Base-by-base conservation (phyloP, 1,140 invertebrate species). In the Centruroides vittatus region DNA sequence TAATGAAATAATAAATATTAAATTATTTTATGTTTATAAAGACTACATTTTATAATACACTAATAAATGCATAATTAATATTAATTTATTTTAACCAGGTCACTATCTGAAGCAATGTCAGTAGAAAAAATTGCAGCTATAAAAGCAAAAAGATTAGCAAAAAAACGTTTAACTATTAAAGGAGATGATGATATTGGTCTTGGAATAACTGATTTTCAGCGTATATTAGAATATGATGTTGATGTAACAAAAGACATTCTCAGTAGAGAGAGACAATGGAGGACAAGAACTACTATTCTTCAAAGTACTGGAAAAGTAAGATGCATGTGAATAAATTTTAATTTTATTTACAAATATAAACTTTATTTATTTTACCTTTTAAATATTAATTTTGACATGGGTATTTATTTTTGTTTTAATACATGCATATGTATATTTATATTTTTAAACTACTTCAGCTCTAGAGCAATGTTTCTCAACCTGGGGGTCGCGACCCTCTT, bases 41-140 rank as follows among this genome's bases (percentile, higher is more conserved):
- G 23, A 23, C 23, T 23, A 23, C 2, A 23, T 23, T 23, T 23
- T 23, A 23, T 23, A 23, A 23, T 23, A 23, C 23, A 0, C 23
- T 23, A 23, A 23, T 2, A 23, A 23, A 23, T 23, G 23, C 23
- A 1, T 23, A 23, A 23, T 23, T 23, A 8, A 41, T 41, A 41
- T 41, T 41, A 8, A 41, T 41, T 5, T 41, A 41, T 41, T 63
- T 68, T 64, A 70, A 70, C 59, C 67, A 85, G 83, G 65, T 95
- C 93, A 4, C 76, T 98, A 13, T 94, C 91, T 35, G 92, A 97
- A 70, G 88, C 90, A 55, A 92, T 98, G 89, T 93, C 93, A 3
- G 88, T 95, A 8, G 93, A 98, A 73, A 97, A 95, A 75, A 97
- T 98, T 76, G 93, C 93, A 35, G 93, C 92, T 12, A 94, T 98